Evolutionary conservation across 2,888 invertebrate species (phyloP).

Genomic region (Scotopteryx bipunctaria): DNA sequence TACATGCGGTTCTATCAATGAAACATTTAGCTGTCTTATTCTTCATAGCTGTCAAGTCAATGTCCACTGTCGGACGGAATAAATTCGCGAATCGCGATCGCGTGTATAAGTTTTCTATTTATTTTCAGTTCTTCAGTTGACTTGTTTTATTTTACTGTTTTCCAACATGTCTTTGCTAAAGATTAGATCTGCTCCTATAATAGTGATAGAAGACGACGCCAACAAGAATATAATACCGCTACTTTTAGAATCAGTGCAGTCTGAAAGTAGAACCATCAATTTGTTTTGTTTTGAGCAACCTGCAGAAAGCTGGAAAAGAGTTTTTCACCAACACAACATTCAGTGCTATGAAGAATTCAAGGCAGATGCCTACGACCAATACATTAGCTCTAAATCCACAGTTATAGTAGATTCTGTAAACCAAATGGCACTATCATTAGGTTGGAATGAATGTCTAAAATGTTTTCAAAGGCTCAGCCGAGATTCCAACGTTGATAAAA

Average conservation of each 20-base stretch:
- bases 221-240: conserved; percentile 65
- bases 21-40: too few species aligned
- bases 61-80: too few species aligned
- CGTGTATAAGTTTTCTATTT: too few species aligned
- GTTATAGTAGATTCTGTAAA: conserved; percentile 71
- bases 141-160: too few species aligned
- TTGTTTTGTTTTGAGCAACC: conserved; percentile 69
- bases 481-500: conserved; percentile 52
- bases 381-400: conserved; percentile 48
- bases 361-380: conserved; percentile 41
- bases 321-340: conserved; percentile 51
- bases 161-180: conserved; percentile 62
- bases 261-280: conserved; percentile 49
- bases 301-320: conserved; percentile 54
- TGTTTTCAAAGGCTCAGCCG: conserved; percentile 49
- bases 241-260: conserved; percentile 52
- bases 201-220: conserved; percentile 68
- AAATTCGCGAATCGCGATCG: too few species aligned
- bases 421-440: conserved; percentile 66
- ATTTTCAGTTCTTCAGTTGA: too few species aligned
- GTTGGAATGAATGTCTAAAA: conserved; percentile 65
- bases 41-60: too few species aligned
- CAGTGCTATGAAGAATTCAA: conserved; percentile 52
- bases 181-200: conserved; percentile 60
- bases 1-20: too few species aligned